Evolutionary conservation across 1,140 invertebrate genomes (phyloP), one percentile per base, ranked within the genome.

Genomic region (Drosophila busckii): DNA sequence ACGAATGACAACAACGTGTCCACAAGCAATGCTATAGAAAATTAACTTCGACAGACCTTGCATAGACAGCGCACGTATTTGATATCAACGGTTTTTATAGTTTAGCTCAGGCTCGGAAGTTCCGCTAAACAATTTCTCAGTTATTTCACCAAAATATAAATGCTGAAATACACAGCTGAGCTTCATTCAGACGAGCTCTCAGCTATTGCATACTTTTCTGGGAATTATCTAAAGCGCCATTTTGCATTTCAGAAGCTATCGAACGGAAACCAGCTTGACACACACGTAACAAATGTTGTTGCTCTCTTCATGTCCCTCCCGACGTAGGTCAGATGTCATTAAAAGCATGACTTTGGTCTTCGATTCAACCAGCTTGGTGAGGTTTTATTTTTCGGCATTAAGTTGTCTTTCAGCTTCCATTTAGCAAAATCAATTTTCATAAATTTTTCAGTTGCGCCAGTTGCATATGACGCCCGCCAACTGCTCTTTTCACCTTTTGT

Each of bases 361-460:
- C 26, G 31, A 15, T 49, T 45, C 31, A 20, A 16, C 32, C 3
- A 6, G 19, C 20, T 5, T n/a, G n/a, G 8, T 13, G 31, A 17
- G 9, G n/a, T 46, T 35, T 52, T n/a, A n/a, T n/a, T n/a, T n/a
- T n/a, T n/a, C n/a, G 49, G 58, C 50, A 82, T 82, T 69, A 82
- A 80, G 69, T 60, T 80, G 63, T 82, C 64, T 70, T 78, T 67
- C 49, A 42, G 37, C 62, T 75, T 69, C 53, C 52, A 56, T 80
- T 78, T 67, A 35, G 41, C 46, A 53, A 80, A 73, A 80, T 82
- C 73, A 80, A 82, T 80, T 80, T 82, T 80, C 63, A 73, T 75
- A 80, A 82, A 75, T 80, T 82, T 69, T 65, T 42, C 45, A 73
- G 29, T 34, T 66, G 52, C 70, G 52, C 52, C 75, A 82, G 75